Conservation (phyloP, 64 coral and sea anemone species). For the Stylophora pistillata region DNA sequence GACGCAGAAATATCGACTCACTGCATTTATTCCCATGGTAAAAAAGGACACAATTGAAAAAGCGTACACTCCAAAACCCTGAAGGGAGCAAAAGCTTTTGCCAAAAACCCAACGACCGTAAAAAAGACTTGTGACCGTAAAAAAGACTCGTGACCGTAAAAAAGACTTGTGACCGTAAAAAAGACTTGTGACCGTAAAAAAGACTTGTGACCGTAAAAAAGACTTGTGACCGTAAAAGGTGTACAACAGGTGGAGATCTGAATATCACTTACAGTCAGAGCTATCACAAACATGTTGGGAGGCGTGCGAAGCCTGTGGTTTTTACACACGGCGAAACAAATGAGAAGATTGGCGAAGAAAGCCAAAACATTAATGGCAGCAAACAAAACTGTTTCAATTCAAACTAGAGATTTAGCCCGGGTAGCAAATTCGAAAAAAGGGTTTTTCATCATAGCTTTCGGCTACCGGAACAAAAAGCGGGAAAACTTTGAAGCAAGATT, state of each 20-base stretch:
- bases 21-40: slow-evolving; percentile 51
- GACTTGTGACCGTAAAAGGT: slow-evolving; percentile 39
- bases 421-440: no score
- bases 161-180: slow-evolving; percentile 25
- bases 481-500: no score
- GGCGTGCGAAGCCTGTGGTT: slow-evolving; percentile 30
- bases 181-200: slow-evolving; percentile 28
- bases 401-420: no score
- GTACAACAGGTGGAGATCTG: slow-evolving; percentile 18
- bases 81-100: slow-evolving; percentile 20
- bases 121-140: slow-evolving; percentile 35
- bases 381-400: background rate
- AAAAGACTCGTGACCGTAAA: slow-evolving; percentile 27
- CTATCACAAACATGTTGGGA: slow-evolving; percentile 42
- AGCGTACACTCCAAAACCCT: slow-evolving; percentile 39
- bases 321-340: slow-evolving; percentile 17
- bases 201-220: slow-evolving; percentile 32
- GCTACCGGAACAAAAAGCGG: no score
- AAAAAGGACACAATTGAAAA: slow-evolving; percentile 30
- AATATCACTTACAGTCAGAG: slow-evolving; percentile 28
- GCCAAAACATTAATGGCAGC: background rate
- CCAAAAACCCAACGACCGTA: slow-evolving; percentile 47
- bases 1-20: slow-evolving; percentile 66
- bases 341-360: slow-evolving; percentile 20
- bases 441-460: no score